These are phyloP conservation scores for Palaemon carinicauda DNA, from an alignment of 1,140 invertebrate species.

Conservation along the genomic window DNA sequence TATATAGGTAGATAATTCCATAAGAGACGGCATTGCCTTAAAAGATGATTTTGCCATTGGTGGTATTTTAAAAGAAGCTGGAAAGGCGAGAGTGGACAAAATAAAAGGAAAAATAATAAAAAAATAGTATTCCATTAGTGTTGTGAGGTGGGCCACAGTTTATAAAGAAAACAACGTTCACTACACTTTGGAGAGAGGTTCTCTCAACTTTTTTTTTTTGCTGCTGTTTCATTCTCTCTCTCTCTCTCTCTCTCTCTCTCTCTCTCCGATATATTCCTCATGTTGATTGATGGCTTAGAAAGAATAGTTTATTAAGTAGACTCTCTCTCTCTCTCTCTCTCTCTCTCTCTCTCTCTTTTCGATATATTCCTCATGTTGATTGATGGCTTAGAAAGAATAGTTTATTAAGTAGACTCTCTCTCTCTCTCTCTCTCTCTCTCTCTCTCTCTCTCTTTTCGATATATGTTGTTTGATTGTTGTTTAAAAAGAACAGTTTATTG, in stretches of 20 bases:
- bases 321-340: neutral
- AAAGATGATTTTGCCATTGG: neutral
- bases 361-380: too few relatives aligned
- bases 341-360: neutral
- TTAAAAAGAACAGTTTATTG: too few relatives aligned
- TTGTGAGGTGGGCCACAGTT: neutral
- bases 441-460: neutral
- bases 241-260: constrained; percentile 5
- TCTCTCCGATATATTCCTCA: neutral
- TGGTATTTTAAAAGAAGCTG: neutral
- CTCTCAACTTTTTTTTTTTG: neutral
- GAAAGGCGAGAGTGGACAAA: neutral
- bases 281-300: too few relatives aligned
- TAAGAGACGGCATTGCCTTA: neutral
- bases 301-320: neutral
- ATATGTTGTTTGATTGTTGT: too few relatives aligned
- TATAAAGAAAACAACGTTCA: too few relatives aligned
- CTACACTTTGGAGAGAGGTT: too few relatives aligned
- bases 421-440: neutral
- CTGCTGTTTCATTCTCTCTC: neutral
- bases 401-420: too few relatives aligned
- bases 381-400: too few relatives aligned
- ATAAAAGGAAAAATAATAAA: neutral
- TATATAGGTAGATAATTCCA: neutral
- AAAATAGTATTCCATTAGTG: neutral